Percentiles rank a stretch among this genome's conserved stretches.
These are phyloP conservation scores for Chloromyia formosa DNA, from an alignment of 2,888 invertebrate genomes.

Conservation along the genomic window DNA sequence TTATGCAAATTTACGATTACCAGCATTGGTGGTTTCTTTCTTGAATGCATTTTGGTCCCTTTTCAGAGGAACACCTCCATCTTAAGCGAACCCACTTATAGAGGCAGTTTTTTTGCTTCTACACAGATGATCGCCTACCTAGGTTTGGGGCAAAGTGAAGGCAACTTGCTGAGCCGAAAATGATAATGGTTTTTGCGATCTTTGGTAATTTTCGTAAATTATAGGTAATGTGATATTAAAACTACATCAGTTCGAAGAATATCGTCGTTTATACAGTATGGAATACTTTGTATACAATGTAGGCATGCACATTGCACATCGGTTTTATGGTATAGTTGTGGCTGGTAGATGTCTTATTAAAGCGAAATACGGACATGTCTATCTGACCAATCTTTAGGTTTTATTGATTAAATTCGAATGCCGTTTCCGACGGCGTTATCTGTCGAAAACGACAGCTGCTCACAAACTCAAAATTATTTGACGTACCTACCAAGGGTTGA, in stretches of 20 bases:
- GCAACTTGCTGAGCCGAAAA: neutral
- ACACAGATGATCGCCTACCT: neutral
- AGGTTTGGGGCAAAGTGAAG: too few relatives aligned
- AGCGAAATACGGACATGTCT: too few relatives aligned
- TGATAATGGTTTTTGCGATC: neutral
- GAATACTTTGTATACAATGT: too few relatives aligned
- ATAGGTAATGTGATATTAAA: constrained; percentile 1
- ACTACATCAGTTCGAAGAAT: neutral
- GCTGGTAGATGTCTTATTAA: too few relatives aligned
- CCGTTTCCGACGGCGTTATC: too few relatives aligned
- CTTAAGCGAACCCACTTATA: neutral
- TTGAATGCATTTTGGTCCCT: neutral
- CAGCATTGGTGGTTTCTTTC: neutral
- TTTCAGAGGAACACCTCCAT: neutral
- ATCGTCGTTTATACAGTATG: neutral
- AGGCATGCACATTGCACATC: too few relatives aligned
- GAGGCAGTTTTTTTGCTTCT: neutral
- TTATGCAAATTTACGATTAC: constrained; percentile 6
- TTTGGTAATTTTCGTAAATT: constrained; percentile 14
- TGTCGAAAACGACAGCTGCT: too few relatives aligned
- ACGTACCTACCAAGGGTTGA: too few relatives aligned
- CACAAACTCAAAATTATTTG: too few relatives aligned
- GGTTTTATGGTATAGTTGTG: too few relatives aligned
- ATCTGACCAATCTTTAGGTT: too few relatives aligned
- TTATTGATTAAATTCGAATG: too few relatives aligned